phyloP scores from a whole-genome alignment of 2,888 invertebrate genomes.

The Drosophila niveifrons region DNA sequence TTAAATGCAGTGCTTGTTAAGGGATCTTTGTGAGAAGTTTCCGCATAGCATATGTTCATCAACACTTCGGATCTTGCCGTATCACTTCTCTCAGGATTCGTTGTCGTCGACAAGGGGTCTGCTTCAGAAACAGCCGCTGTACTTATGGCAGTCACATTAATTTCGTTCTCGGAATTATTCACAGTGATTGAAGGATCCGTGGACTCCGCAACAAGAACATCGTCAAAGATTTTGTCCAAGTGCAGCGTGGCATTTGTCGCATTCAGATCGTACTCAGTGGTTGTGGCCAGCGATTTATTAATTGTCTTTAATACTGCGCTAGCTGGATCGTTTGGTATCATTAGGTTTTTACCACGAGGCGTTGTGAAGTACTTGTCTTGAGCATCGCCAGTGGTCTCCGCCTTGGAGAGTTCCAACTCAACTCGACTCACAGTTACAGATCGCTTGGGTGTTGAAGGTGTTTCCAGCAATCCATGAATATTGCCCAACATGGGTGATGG shows the following conservation, averaged over 20 bases:
- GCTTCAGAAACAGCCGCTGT: conserved; percentile 4
- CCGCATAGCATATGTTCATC: conserved; percentile 41
- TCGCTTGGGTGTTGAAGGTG: conserved; percentile 24
- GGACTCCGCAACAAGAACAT: conserved; percentile 58
- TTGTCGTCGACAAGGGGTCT: conserved; percentile 68
- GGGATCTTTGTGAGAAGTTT: conserved; percentile 53
- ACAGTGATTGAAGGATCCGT: conserved; percentile 13
- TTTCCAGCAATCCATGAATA: conserved; percentile 66
- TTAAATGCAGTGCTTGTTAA: conserved; percentile 66
- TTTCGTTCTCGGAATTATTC: conserved; percentile 48
- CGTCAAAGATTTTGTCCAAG: conserved; percentile 82
- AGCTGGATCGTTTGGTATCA: conserved; percentile 82
- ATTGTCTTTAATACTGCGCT: conserved; percentile 77
- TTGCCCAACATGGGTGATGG: conserved; percentile 65
- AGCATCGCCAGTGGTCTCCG: conserved; percentile 37
- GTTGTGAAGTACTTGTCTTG: conserved; percentile 80
- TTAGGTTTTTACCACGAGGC: conserved; percentile 80
- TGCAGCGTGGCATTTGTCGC: conserved; percentile 63
- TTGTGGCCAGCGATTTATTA: conserved; percentile 53
- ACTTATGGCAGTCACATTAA: conserved; percentile 52
- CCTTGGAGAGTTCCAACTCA: conserved; percentile 11
- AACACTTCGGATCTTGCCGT: conserved; percentile 52
- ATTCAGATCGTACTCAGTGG: conserved; percentile 79
- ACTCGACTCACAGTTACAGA: conserved; percentile 23
- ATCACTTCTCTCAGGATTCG: conserved; percentile 18